A percentile compares a stretch with the other conserved stretches of the same genome.
Evolutionary conservation across 2,888 invertebrate genomes (phyloP).

Genomic region (Dolichomitus sp.): DNA sequence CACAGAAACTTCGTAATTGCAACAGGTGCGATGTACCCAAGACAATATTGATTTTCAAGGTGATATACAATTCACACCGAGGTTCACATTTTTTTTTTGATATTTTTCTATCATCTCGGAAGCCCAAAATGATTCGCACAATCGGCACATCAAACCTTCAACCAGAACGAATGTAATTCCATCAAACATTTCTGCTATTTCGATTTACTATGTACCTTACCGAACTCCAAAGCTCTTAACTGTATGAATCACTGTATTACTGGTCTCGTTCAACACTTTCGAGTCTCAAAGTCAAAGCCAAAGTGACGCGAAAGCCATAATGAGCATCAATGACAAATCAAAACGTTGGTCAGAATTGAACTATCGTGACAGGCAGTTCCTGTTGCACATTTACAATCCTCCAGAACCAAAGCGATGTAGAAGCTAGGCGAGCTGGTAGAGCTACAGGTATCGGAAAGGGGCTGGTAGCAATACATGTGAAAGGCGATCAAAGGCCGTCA

Average conservation of each 20-base stretch:
- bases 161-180: neutral
- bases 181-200: no score
- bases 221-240: neutral
- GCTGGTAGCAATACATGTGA: constrained; percentile 38
- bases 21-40: neutral
- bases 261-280: constrained; percentile 15
- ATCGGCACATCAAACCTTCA: neutral
- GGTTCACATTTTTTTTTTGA: neutral
- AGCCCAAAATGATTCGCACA: neutral
- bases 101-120: neutral
- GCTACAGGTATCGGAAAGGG: constrained; percentile 36
- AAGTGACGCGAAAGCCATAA: constrained; percentile 41
- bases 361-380: constrained; percentile 28
- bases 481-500: constrained; percentile 66
- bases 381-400: constrained; percentile 40
- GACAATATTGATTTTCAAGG: neutral
- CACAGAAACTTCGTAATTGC: neutral
- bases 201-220: no score
- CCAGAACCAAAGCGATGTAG: constrained; percentile 49
- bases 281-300: constrained; percentile 56
- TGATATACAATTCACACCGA: neutral
- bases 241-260: neutral
- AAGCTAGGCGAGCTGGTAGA: constrained; percentile 27
- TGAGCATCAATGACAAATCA: constrained; percentile 28
- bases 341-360: constrained; percentile 32